A percentile compares a stretch with the other conserved stretches of the same genome.
These are phyloP conservation scores for Lepidurus arcticus DNA, from an alignment of 1,140 invertebrate genomes.

Conservation along the genomic window DNA sequence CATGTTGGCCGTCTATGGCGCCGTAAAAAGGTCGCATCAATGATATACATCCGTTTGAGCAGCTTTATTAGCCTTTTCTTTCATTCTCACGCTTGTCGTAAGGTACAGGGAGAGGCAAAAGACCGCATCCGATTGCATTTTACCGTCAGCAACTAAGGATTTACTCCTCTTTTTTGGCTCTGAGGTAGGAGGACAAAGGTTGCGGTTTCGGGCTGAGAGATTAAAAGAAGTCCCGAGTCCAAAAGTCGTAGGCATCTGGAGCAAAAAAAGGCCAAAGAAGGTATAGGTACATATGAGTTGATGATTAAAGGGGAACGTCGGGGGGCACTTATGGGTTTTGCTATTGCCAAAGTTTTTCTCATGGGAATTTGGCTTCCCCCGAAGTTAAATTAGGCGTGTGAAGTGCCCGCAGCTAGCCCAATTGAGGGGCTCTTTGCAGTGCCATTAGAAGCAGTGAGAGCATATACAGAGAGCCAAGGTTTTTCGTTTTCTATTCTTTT, in stretches of 20 bases:
- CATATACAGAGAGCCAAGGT: background rate
- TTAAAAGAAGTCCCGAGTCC: background rate
- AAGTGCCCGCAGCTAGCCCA: background rate
- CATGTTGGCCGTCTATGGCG: background rate
- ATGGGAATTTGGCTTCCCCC: background rate
- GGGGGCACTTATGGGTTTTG: background rate
- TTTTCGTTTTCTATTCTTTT: background rate
- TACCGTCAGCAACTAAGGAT: background rate
- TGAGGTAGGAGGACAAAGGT: conserved; percentile 5
- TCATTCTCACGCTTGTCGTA: background rate
- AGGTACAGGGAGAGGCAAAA: background rate
- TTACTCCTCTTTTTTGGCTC: background rate
- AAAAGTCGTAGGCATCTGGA: background rate
- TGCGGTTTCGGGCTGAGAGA: background rate
- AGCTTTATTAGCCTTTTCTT: background rate
- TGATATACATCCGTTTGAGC: background rate
- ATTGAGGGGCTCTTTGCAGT: background rate
- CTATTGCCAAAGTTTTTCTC: conserved; percentile 20
- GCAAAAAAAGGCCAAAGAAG: background rate
- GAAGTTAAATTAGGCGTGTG: conserved; percentile 13
- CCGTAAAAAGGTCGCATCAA: background rate
- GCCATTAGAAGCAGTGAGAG: background rate
- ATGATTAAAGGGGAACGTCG: background rate
- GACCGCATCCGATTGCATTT: conserved; percentile 21
- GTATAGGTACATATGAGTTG: background rate